A percentile compares a stretch with the other conserved stretches of the same genome.
Conservation (phyloP, 92 coral and sea anemone species). For the Porites divaricata region DNA sequence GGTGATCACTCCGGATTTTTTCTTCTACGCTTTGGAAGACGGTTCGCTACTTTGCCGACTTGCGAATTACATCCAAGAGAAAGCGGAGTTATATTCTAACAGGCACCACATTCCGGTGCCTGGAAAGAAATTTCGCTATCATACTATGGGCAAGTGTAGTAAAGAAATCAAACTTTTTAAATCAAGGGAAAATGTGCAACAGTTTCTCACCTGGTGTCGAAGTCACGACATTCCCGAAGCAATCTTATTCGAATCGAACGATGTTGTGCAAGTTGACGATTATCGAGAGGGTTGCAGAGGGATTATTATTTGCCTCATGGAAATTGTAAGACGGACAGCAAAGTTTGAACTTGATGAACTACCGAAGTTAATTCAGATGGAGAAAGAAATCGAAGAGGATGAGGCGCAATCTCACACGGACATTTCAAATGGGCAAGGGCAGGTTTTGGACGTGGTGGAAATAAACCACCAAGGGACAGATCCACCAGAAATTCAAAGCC, state of each 20-base stretch:
- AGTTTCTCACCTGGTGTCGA: constrained; percentile 98
- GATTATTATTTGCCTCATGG: constrained; percentile 97
- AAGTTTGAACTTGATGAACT: constrained; percentile 80
- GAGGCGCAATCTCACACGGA: constrained; percentile 72
- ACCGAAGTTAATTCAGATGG: constrained; percentile 90
- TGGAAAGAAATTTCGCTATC: constrained; percentile 79
- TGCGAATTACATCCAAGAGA: constrained; percentile 96
- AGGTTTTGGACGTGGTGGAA: constrained; percentile 59
- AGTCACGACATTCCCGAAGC: constrained; percentile 94
- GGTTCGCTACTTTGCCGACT: constrained; percentile 90
- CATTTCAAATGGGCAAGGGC: constrained; percentile 54
- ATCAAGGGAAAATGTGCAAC: constrained; percentile 97
- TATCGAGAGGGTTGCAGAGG: constrained; percentile 96
- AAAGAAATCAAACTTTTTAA: constrained; percentile 84
- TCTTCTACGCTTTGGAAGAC: constrained; percentile 96
- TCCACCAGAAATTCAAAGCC: constrained; percentile 62
- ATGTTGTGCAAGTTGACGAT: constrained; percentile 96
- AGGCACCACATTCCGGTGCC: constrained; percentile 71
- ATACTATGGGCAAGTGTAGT: constrained; percentile 69
- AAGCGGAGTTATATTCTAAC: constrained; percentile 76
- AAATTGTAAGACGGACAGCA: constrained; percentile 85
- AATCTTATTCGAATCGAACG: constrained; percentile 96
- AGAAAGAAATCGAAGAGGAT: constrained; percentile 95
- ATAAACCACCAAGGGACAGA: constrained; percentile 42
- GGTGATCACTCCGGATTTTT: constrained; percentile 88